Base-by-base conservation (phyloP, 2,888 invertebrate species). In the Exephanes ischioxanthus region DNA sequence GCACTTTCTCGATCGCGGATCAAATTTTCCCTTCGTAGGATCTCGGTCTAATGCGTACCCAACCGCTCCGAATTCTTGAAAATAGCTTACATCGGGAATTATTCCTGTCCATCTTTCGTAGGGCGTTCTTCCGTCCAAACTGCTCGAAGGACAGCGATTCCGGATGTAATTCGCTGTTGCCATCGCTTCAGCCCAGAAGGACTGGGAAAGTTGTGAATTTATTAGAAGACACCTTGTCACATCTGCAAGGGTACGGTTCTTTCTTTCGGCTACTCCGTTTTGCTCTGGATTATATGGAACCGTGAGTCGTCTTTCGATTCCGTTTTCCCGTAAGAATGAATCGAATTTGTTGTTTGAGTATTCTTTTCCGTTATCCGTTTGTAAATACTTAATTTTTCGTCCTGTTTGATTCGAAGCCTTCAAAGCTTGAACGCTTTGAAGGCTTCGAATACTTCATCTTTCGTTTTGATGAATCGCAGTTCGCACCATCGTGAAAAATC, bases 241-340 rank as follows among this genome's bases (percentile, higher is more conserved):
- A 3, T 92, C 84, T 4, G 85, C 16, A 7, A 86, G 68, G 1
- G 84, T 87, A 3, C 82, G 61, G 53, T 86, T 87, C 61, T 89
- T 88, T 9, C 91, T 61, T 75, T 93, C 93, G 0, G 92, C 90
- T 7, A 88, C 77, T 1, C 92, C 93, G 83, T 92, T 93, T 68
- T 91, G 90, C 72, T 91, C 86, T 0, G 90, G 92, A 1, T 80
- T 91, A 70, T 90, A 81, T 0, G 90, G 81, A 14, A 55, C 26
- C 1, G 68, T 68, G 1, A 68, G 45, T 48, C 87, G 83, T 72
- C 90, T 88, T 2, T 55, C 26, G 9, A 91, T 92, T 41, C 90
- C 91, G 26, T 86, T 70, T 5, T 80, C 61, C 26, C 61, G 77
- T 33, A 90, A 72, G 82, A 75, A 90, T 2, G 78, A 58, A 7